These are phyloP conservation scores for Heteromormyrus szaboi DNA, from an alignment of 2,797 vertebrate species.

Conservation along the genomic window DNA sequence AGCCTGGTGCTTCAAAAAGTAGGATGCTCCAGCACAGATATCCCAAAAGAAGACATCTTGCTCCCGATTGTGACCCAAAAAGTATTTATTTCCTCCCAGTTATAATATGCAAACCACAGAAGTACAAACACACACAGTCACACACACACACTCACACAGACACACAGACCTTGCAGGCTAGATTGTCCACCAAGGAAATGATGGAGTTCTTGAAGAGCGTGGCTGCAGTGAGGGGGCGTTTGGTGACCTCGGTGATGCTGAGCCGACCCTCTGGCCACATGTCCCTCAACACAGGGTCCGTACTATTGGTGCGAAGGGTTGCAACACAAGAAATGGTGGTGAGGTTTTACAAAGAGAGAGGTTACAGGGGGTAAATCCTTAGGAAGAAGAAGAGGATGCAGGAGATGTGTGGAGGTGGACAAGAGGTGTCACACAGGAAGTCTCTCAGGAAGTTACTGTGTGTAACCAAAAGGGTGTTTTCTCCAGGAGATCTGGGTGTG, in stretches of 20 bases:
- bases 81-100: constrained; percentile 21
- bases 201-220: constrained; percentile 93
- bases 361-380: not conserved
- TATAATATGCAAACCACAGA: constrained; percentile 25
- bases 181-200: constrained; percentile 79
- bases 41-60: constrained; percentile 22
- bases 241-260: constrained; percentile 88
- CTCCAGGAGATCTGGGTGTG: not conserved
- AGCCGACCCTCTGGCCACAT: constrained; percentile 92
- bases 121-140: constrained; percentile 6
- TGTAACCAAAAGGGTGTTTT: not conserved
- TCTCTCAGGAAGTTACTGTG: not conserved
- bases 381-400: not conserved
- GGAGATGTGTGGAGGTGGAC: not conserved
- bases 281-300: constrained; percentile 67
- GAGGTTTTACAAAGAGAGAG: not conserved
- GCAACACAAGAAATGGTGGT: not conserved
- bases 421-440: not conserved
- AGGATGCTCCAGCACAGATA: constrained; percentile 1
- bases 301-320: constrained; percentile 45
- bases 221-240: constrained; percentile 79
- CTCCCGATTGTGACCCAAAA: constrained; percentile 38
- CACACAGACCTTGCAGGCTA: constrained; percentile 80
- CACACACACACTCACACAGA: not conserved
- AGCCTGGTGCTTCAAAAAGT: not conserved